Base-by-base conservation (phyloP, 2,113 vertebrate species). In the Cavia porcellus region DNA sequence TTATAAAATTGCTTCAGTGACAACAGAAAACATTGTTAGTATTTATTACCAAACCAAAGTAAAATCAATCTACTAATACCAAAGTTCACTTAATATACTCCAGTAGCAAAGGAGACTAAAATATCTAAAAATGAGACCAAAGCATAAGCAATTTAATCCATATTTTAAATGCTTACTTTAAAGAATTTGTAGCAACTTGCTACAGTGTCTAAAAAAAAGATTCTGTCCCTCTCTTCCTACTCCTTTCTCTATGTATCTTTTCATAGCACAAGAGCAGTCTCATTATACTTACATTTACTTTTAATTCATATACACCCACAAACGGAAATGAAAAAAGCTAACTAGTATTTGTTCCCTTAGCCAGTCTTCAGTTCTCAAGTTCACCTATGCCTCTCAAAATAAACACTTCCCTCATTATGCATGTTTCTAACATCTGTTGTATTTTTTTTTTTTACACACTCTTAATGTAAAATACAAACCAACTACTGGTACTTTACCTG, bases 31-130 rank as follows among this genome's bases (percentile, higher is more conserved):
- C 28, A 79, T 12, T 94, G 22, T 38, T 80, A 91, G 74, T 38
- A 92, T 61, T 89, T 96, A 83, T 42, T 87, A 94, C 35, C 62
- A 82, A 95, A 93, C 14, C 70, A 80, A 93, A 84, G 66, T 68
- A 90, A 96, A 64, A 66, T 79, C 22, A 92, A 30, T 93, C 82
- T 96, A 77, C 42, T 89, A 96, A 95, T 35, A 91, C n/a, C 52
- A 24, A 92, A 68, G 45, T 28, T 80, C 89, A 86, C 45, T 90
- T 94, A 97, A 90, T 72, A 79, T 42, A 84, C 35, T 80, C 62
- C 42, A 91, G n/a, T 24, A 50, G 89, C 86, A 96, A 87, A 87
- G 47, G 5, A 55, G 24, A 89, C 77, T 61, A 84, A 94, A 92
- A 2, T 92, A 89, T 75, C 70, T 86, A 83, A 92, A 95, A 91